Base-by-base conservation (phyloP, 1,140 invertebrate species). In the Nasonia giraulti region DNA sequence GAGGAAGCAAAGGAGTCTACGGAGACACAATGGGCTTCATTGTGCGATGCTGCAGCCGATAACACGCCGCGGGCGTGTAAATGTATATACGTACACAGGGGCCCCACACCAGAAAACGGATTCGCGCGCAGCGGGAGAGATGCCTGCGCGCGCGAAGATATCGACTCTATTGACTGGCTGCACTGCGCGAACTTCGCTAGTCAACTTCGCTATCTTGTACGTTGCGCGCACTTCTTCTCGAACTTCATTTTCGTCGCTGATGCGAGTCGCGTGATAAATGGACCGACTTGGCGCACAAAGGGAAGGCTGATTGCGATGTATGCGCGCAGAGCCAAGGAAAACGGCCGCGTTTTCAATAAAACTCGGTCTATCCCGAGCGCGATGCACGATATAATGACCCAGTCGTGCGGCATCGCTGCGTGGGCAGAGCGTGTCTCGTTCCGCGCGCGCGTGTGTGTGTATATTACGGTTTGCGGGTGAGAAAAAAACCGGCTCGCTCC, bases 71-170 rank as follows among this genome's bases (percentile, higher is more conserved):
- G 7, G 55, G 55, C 55, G 55, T 62, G 55, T n/a, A 62, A 62
- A 62, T 62, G 55, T 62, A 62, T 20, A 55, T 17, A 55, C 4
- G 17, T 62, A n/a, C 55, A 62, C 14, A 75, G 12, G 40, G 27
- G 1, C 27, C 27, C 1, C 3, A 6, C 31, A 2, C 71, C 73
- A n/a, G 73, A 73, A 82, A 82, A 10, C 31, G 69, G 33, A 82
- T 75, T 82, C 80, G 47, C 80, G 2, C 69, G 33, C 69, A n/a
- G 69, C 69, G 68, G 4, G 44, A 81, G 69, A 55, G 33, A 75
- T 47, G 80, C 11, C 80, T 33, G 31, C 31, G 6, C 44, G 10
- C 23, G 14, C 4, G 2, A 73, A 74, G 80, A 75, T 66, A 37
- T 62, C 50, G 47, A 11, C 14, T 23, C 50, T 83, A 68, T 83